A percentile compares a stretch with the other conserved stretches of the same genome.
phyloP scores from a whole-genome alignment of 2,888 invertebrate genomes.

The Lamellibrachia columna region DNA sequence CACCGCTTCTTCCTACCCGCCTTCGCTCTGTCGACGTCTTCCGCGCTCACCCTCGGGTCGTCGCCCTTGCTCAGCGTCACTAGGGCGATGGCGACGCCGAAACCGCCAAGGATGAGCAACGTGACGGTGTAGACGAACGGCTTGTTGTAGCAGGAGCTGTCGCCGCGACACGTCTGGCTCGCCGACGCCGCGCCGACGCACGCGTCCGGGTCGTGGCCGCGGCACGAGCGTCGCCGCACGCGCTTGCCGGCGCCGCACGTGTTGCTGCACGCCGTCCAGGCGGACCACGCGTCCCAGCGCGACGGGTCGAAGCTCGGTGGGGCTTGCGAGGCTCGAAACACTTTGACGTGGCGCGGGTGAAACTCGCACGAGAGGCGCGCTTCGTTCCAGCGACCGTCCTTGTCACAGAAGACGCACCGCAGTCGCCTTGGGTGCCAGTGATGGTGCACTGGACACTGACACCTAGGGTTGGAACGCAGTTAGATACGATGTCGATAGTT shows the following conservation, averaged over 20 bases:
- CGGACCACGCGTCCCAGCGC: not conserved
- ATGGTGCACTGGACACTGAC: not conserved
- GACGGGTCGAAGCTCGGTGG: not conserved
- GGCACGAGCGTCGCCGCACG: not conserved
- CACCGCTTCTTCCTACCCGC: not conserved
- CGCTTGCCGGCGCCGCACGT: not conserved
- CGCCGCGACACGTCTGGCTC: not conserved
- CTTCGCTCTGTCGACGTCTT: not conserved
- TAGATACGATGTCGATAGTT: not conserved
- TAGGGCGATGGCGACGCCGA: not conserved
- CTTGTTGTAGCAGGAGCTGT: not conserved
- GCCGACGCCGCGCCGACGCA: not conserved
- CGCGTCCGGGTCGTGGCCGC: not conserved
- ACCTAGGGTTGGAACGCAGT: not conserved
- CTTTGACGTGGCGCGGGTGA: not conserved
- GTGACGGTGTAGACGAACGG: not conserved
- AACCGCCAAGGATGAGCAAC: not conserved
- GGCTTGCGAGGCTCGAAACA: not conserved
- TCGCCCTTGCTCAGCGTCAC: not conserved
- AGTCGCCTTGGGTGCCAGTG: not conserved
- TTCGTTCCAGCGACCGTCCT: not conserved
- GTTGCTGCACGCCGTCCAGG: not conserved
- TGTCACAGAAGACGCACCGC: too few relatives aligned
- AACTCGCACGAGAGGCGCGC: not conserved
- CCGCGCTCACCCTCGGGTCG: not conserved